Evolutionary conservation across 2,888 invertebrate genomes (phyloP).

Genomic region (Dynastes maya): DNA sequence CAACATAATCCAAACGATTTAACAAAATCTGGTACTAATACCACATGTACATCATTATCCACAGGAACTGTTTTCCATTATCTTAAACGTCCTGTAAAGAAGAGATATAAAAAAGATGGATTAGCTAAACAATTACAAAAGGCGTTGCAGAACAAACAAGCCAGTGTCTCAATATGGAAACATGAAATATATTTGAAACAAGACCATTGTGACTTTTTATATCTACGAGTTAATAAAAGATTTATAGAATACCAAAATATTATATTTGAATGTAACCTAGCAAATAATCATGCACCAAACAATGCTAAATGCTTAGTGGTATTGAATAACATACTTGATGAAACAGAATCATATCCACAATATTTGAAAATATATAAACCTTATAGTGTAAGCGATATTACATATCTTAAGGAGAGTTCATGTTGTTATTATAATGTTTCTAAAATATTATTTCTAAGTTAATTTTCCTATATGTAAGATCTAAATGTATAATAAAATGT

Average conservation of each 20-base stretch:
- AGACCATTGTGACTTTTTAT: slow-evolving; percentile 53
- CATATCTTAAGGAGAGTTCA: slow-evolving; percentile 46
- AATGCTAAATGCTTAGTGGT: slow-evolving; percentile 58
- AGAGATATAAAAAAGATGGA: slow-evolving; percentile 71
- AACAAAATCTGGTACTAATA: neutral
- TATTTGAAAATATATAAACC: slow-evolving; percentile 61
- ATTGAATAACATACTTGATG: slow-evolving; percentile 55
- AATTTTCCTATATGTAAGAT: slow-evolving; percentile 38
- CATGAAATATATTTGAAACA: slow-evolving; percentile 73
- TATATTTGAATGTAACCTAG: slow-evolving; percentile 58
- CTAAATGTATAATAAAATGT: neutral
- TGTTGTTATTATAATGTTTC: slow-evolving; percentile 57
- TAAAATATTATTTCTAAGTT: slow-evolving; percentile 53
- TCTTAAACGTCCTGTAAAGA: slow-evolving; percentile 59
- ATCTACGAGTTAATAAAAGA: slow-evolving; percentile 57
- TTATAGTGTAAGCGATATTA: slow-evolving; percentile 54
- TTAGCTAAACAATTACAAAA: slow-evolving; percentile 70
- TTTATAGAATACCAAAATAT: slow-evolving; percentile 61
- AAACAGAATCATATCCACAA: slow-evolving; percentile 53
- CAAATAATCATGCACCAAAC: slow-evolving; percentile 29
- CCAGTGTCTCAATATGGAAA: slow-evolving; percentile 72
- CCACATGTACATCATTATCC: neutral
- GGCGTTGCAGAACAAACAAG: slow-evolving; percentile 71
- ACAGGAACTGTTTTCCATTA: slow-evolving; percentile 46
- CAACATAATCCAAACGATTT: neutral